phyloP scores from a whole-genome alignment of 92 coral and sea anemone genomes.

The Pocillopora grandis region DNA sequence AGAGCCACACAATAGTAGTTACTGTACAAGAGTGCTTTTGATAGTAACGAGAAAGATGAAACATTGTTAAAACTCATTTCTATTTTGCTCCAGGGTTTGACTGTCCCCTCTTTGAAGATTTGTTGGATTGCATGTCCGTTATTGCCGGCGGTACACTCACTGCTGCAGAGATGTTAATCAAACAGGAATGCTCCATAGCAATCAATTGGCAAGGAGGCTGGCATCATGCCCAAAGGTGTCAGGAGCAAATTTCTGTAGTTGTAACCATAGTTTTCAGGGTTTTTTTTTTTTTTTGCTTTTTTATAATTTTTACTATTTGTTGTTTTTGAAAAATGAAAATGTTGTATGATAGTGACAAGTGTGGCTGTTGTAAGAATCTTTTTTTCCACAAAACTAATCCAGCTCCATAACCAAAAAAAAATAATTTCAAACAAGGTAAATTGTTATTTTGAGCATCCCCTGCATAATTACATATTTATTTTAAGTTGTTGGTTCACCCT shows the following conservation, averaged over 20 bases:
- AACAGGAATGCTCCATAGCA: conserved; percentile 73
- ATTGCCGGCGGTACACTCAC: conserved; percentile 90
- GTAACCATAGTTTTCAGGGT: not conserved
- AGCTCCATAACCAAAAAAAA: too few species aligned
- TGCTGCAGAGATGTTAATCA: conserved; percentile 82
- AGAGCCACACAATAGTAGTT: not conserved
- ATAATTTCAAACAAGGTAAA: too few species aligned
- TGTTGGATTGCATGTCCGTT: conserved; percentile 71
- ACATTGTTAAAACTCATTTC: not conserved
- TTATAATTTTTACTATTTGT: too few species aligned
- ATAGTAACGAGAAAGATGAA: not conserved
- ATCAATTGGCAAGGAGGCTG: conserved; percentile 99
- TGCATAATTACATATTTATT: too few species aligned
- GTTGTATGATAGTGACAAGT: too few species aligned
- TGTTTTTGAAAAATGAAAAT: too few species aligned
- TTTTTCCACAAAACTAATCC: too few species aligned
- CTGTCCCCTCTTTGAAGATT: conserved; percentile 90
- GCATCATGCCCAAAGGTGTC: conserved; percentile 98
- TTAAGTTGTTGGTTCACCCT: too few species aligned
- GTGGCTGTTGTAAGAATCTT: too few species aligned
- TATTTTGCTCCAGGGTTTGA: conserved; percentile 73
- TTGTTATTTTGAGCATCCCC: too few species aligned
- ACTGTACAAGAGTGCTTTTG: too few species aligned
- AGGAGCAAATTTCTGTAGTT: not conserved
- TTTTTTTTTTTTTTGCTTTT: not conserved